Conservation (phyloP, 1,140 invertebrate species). For the Frieseomelitta varia region DNA sequence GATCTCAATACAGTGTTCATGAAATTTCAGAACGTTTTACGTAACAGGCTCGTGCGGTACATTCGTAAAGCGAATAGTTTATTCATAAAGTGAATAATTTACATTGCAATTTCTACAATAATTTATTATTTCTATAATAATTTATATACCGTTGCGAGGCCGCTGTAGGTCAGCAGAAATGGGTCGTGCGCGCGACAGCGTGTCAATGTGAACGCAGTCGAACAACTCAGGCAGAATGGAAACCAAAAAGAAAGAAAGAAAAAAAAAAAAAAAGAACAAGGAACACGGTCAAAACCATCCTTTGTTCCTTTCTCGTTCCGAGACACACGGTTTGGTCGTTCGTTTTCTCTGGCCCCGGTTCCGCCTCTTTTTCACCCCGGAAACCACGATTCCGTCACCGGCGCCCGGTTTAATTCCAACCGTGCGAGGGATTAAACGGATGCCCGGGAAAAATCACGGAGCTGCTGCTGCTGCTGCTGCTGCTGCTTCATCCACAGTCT, state of each 20-base stretch:
- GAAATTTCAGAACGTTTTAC: too few relatives aligned
- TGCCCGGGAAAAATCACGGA: constrained; percentile 45
- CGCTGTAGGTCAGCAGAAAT: background rate
- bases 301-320: constrained; percentile 14
- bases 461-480: background rate
- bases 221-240: constrained; percentile 55
- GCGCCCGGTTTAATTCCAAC: constrained; percentile 60
- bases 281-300: background rate
- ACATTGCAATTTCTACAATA: too few relatives aligned
- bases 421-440: constrained; percentile 56
- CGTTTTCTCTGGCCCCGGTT: constrained; percentile 27
- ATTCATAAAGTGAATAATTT: too few relatives aligned
- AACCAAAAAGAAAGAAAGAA: background rate
- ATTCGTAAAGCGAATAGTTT: too few relatives aligned
- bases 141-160: too few relatives aligned
- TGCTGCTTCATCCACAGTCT: constrained; percentile 7
- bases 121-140: too few relatives aligned
- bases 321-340: constrained; percentile 20
- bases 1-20: too few relatives aligned
- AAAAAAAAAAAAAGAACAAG: constrained; percentile 21
- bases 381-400: constrained; percentile 48
- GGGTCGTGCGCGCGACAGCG: background rate
- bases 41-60: too few relatives aligned
- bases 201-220: constrained; percentile 58
- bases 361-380: constrained; percentile 22